These are phyloP conservation scores for Tyrophagus putrescentiae DNA, from an alignment of 1,140 invertebrate genomes.

Conservation along the genomic window DNA sequence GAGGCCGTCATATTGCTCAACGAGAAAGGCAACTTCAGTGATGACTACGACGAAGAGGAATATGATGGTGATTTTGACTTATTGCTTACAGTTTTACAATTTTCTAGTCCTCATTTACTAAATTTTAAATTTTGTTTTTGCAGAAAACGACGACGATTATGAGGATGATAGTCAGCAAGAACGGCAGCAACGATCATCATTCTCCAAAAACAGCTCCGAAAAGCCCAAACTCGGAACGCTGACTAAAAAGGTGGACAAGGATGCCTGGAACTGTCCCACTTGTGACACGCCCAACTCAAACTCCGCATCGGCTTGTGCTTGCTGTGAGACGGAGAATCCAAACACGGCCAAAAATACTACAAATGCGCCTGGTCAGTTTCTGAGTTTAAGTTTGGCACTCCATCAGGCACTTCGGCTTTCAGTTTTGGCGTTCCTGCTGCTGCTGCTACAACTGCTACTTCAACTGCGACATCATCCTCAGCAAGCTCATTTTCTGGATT, in stretches of 20 bases:
- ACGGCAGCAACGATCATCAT: background rate
- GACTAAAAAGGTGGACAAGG: no score
- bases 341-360: no score
- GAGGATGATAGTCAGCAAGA: background rate
- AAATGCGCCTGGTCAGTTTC: no score
- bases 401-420: background rate
- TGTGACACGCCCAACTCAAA: background rate
- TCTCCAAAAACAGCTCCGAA: background rate
- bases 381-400: background rate
- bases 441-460: background rate
- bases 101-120: no score
- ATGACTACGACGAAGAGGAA: constrained; percentile 7
- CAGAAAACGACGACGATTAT: background rate
- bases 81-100: no score
- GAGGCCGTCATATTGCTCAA: background rate
- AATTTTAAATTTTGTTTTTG: background rate
- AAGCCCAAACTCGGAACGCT: no score
- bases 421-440: background rate
- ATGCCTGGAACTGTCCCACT: background rate
- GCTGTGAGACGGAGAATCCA: background rate
- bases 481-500: background rate
- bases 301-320: background rate
- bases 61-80: background rate
- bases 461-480: background rate
- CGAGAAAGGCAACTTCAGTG: background rate